Conservation (phyloP, 2,888 invertebrate species). For the Cephalotes varians region DNA sequence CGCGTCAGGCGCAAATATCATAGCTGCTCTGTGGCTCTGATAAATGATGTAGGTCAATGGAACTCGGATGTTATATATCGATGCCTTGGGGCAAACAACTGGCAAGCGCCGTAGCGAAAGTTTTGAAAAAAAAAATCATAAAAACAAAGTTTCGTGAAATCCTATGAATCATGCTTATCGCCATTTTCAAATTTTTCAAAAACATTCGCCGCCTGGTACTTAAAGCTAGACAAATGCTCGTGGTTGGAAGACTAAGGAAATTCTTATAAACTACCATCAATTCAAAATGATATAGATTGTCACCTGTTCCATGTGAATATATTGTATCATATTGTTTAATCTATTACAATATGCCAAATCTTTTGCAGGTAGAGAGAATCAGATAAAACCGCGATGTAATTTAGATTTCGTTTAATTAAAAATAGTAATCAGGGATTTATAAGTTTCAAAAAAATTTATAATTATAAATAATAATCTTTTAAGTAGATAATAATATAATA, state of each 20-base stretch:
- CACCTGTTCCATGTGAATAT: neutral
- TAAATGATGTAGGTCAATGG: constrained; percentile 23
- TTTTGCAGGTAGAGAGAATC: neutral
- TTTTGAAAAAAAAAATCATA: constrained; percentile 2
- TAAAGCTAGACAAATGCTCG: constrained; percentile 10
- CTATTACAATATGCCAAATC: neutral
- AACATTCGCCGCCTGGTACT: neutral
- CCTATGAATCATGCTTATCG: constrained; percentile 8
- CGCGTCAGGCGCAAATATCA: neutral
- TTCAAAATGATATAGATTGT: constrained; percentile 6
- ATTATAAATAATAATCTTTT: neutral
- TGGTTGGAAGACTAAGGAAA: neutral
- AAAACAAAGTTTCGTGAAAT: constrained; percentile 24
- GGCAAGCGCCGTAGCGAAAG: neutral
- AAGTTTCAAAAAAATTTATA: neutral
- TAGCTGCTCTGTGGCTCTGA: neutral
- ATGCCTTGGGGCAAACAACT: neutral
- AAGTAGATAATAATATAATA: neutral
- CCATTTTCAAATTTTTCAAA: constrained; percentile 8
- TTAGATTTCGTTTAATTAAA: neutral
- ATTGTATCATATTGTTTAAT: neutral
- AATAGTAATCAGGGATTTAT: neutral
- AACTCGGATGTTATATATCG: neutral
- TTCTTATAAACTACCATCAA: constrained; percentile 9
- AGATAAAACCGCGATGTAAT: neutral